Evolutionary conservation across 2,888 invertebrate species (phyloP).

Genomic region (Diarsia rubi): DNA sequence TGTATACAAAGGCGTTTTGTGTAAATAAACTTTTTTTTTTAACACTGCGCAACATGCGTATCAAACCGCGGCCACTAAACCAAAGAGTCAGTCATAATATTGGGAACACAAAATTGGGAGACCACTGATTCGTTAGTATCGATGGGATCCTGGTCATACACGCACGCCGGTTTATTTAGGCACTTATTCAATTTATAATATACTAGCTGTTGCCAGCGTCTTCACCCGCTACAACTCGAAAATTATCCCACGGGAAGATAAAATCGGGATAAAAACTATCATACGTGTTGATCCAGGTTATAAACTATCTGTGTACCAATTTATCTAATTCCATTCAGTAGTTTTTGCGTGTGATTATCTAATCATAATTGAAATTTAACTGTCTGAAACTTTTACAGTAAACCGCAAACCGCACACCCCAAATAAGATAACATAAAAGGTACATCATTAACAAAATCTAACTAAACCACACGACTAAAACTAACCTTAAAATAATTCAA

Average conservation of each 20-base stretch:
- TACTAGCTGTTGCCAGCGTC: no score
- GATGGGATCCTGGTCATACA: neutral
- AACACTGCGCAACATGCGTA: no score
- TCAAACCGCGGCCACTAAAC: no score
- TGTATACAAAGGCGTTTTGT: no score
- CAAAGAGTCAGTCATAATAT: neutral
- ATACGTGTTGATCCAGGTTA: no score
- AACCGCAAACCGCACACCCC: constrained; percentile 28
- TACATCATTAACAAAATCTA: constrained; percentile 38
- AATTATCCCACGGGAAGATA: no score
- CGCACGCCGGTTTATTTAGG: neutral
- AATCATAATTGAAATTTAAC: constrained; percentile 13
- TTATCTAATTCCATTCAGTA: no score
- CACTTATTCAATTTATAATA: constrained; percentile 1
- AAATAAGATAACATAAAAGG: constrained; percentile 42
- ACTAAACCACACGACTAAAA: constrained; percentile 49
- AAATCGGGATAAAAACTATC: no score
- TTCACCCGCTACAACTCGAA: no score
- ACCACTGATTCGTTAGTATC: neutral
- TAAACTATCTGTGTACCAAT: no score
- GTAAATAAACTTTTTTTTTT: no score
- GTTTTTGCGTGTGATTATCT: no score
- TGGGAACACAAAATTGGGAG: neutral
- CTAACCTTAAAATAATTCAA: constrained; percentile 46
- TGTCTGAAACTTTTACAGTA: constrained; percentile 28